Evolutionary conservation across 2,113 vertebrate species (phyloP), one percentile per base, ranked within the genome.

Genomic region (Tachysurus vachellii): DNA sequence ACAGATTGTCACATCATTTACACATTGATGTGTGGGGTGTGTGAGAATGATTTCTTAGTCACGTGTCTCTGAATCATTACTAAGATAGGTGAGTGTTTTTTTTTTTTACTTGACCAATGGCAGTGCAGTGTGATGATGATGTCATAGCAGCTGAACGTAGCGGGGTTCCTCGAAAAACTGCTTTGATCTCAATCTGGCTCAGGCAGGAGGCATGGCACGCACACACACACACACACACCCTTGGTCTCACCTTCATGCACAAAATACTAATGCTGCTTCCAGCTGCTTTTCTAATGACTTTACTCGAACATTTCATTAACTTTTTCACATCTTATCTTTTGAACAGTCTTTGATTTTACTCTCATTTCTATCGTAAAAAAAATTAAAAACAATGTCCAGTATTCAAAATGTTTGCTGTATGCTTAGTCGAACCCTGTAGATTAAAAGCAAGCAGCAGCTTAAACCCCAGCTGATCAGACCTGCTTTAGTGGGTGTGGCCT

Each of bases 161-260:
- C 50, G 76, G 83, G 64, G 82, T 85, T 86, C 76, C 83, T 73
- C 28, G 54, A 66, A 85, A 76, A 87, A 64, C 75, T 84, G 62
- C 66, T 89, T 89, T 89, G 88, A 89, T 87, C 76, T 87, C 79
- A 89, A 87, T 89, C 85, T 73, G 56, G 82, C 70, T 83, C 84
- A 77, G 59, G 84, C 85, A 87, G 88, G 88, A 84, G 75, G 71
- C 57, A 64, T 36, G 36, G 36, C n/a, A 68, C 80, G 31, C 79
- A 44, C 50, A 53, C 50, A 8, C 56, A 36, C 23, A 26, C 66
- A 44, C 31, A 14, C 26, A n/a, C 79, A 87, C 82, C 86, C 36
- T 62, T 50, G 82, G 83, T 23, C 66, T 87, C 86, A 87, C 70
- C 64, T 70, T 82, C 83, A 87, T 85, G 17, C 81, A 0, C 47